phyloP scores from a whole-genome alignment of 1,140 invertebrate genomes.

The Apis laboriosa region DNA sequence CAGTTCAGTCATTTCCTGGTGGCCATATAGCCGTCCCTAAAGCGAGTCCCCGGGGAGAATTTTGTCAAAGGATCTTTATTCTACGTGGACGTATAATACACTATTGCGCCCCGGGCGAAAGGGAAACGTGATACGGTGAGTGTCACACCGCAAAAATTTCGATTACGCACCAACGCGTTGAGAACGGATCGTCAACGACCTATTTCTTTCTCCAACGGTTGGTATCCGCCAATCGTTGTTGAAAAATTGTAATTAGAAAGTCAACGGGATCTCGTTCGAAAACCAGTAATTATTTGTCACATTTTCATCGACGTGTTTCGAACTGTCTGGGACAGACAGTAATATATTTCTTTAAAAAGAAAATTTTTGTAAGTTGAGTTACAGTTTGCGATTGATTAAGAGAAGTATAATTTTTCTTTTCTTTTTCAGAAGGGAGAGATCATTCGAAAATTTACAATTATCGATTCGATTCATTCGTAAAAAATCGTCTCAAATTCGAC shows the following conservation, averaged over 20 bases:
- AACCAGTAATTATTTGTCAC: background rate
- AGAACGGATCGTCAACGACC: slow-evolving; percentile 42
- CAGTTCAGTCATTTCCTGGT: slow-evolving; percentile 80
- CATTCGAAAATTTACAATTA: no score
- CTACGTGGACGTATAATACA: slow-evolving; percentile 78
- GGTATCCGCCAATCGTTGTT: background rate
- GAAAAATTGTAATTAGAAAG: background rate
- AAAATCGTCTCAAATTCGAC: no score
- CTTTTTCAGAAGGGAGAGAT: no score
- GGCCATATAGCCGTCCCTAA: slow-evolving; percentile 76
- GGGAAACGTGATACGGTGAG: slow-evolving; percentile 75
- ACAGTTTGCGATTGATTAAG: no score
- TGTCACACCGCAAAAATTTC: slow-evolving; percentile 67
- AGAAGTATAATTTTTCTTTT: no score
- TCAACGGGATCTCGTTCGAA: background rate
- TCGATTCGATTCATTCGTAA: no score
- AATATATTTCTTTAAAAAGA: background rate
- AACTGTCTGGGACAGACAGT: no score
- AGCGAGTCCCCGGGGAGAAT: slow-evolving; percentile 78
- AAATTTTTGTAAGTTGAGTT: no score
- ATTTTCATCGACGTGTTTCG: background rate
- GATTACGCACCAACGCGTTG: slow-evolving; percentile 66
- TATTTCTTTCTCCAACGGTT: slow-evolving; percentile 7
- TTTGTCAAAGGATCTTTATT: slow-evolving; percentile 82
- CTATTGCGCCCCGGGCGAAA: slow-evolving; percentile 71